These are phyloP conservation scores for Cyprinodon brontotheroides DNA, from an alignment of 2,113 vertebrate species.

Conservation along the genomic window DNA sequence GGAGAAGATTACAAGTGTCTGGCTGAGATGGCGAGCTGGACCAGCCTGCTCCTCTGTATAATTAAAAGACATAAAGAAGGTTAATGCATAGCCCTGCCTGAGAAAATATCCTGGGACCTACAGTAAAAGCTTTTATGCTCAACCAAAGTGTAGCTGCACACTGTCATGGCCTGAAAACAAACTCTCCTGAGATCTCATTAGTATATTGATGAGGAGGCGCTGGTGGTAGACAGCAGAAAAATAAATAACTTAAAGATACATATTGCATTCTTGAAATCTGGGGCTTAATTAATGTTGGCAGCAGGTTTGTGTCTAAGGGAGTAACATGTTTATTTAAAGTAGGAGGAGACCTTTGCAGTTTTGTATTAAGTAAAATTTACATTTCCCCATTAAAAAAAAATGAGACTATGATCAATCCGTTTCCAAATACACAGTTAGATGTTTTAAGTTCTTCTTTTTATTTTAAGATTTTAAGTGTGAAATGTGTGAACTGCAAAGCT, in stretches of 20 bases:
- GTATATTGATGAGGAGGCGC: constrained; percentile 14
- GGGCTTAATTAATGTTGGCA: background rate
- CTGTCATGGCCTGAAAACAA: constrained; percentile 5
- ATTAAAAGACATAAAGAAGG: constrained; percentile 44
- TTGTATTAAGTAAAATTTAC: background rate
- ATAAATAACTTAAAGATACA: constrained; percentile 2
- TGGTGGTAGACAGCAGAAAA: background rate
- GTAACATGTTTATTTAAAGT: background rate
- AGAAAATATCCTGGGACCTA: constrained; percentile 15
- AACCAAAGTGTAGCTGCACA: background rate
- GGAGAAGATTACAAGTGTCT: constrained; percentile 13
- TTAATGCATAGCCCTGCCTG: constrained; percentile 32
- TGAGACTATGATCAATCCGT: no score
- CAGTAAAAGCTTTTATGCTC: constrained; percentile 11
- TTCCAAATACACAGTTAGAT: background rate
- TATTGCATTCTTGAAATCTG: background rate
- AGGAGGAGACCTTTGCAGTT: background rate
- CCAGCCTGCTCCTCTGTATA: background rate
- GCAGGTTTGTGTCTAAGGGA: constrained; percentile 1
- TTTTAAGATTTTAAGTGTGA: background rate
- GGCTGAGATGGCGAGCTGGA: background rate
- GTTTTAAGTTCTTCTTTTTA: background rate
- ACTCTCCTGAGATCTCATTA: constrained; percentile 33
- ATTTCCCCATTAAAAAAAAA: background rate
- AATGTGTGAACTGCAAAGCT: background rate